A percentile compares a stretch with the other conserved stretches of the same genome.
Conservation (phyloP, 2,113 vertebrate genomes). For the Hymenochirus boettgeri region DNA sequence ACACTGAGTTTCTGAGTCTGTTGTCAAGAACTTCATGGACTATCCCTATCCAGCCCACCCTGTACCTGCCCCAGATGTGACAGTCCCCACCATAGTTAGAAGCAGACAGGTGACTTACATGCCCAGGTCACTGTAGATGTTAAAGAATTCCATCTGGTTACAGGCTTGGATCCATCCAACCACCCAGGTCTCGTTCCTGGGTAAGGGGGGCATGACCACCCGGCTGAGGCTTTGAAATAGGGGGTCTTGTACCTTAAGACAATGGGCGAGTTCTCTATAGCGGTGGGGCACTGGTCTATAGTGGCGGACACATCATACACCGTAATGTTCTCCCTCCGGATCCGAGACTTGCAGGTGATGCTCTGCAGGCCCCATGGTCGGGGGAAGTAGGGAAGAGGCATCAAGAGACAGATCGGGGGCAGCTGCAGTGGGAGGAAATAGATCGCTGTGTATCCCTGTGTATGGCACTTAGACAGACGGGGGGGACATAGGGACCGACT, state of each 20-base stretch:
- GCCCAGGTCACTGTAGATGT: constrained; percentile 90
- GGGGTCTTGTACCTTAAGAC: constrained; percentile 95
- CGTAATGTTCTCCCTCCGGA: constrained; percentile 89
- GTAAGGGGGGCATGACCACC: constrained; percentile 87
- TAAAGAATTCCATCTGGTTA: constrained; percentile 98
- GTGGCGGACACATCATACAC: constrained; percentile 90
- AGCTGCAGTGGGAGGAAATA: no score
- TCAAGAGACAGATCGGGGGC: constrained; percentile 6
- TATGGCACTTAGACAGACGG: no score
- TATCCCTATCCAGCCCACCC: no score
- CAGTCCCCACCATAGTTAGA: no score
- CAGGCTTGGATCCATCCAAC: constrained; percentile 97
- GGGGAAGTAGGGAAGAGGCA: constrained; percentile 31
- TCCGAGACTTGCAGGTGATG: constrained; percentile 89
- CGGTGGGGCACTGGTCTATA: constrained; percentile 87
- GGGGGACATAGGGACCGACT: no score
- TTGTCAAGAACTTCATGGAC: no score
- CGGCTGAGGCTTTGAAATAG: constrained; percentile 93
- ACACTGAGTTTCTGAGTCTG: no score
- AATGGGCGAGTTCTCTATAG: constrained; percentile 93
- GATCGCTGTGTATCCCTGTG: no score
- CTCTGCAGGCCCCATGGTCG: constrained; percentile 89
- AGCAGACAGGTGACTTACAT: constrained; percentile 67
- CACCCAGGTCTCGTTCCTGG: constrained; percentile 91
- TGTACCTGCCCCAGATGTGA: no score